phyloP scores from a whole-genome alignment of 2,113 vertebrate genomes.

The Neogale vison region DNA sequence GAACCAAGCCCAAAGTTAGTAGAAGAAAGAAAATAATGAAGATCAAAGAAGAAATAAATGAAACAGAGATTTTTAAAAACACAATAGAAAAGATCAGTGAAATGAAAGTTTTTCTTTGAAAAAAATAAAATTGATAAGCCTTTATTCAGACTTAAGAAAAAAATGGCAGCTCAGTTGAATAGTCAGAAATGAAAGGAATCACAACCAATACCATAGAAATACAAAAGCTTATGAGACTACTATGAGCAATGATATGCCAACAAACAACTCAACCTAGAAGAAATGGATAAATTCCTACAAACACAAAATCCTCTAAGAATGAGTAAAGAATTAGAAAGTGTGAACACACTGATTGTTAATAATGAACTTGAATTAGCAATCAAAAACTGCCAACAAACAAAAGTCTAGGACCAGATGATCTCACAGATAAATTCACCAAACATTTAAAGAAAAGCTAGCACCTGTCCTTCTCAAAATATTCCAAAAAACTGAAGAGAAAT shows the following conservation, averaged over 20 bases:
- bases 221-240: background rate
- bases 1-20: background rate
- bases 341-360: background rate
- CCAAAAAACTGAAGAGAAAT: background rate
- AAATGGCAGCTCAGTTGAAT: background rate
- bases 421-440: background rate
- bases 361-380: background rate
- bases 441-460: background rate
- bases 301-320: background rate
- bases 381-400: background rate
- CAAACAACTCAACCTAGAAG: background rate
- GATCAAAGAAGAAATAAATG: background rate
- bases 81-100: background rate
- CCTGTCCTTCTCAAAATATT: background rate
- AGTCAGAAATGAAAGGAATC: background rate
- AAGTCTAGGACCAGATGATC: background rate
- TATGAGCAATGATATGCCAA: background rate
- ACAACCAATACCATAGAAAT: background rate
- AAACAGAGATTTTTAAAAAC: background rate
- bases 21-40: background rate
- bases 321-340: background rate
- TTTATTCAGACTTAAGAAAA: background rate
- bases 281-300: background rate
- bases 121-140: background rate
- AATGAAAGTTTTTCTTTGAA: background rate